Base-by-base conservation (phyloP, 2,888 invertebrate genomes). In the Conus canariensis region DNA sequence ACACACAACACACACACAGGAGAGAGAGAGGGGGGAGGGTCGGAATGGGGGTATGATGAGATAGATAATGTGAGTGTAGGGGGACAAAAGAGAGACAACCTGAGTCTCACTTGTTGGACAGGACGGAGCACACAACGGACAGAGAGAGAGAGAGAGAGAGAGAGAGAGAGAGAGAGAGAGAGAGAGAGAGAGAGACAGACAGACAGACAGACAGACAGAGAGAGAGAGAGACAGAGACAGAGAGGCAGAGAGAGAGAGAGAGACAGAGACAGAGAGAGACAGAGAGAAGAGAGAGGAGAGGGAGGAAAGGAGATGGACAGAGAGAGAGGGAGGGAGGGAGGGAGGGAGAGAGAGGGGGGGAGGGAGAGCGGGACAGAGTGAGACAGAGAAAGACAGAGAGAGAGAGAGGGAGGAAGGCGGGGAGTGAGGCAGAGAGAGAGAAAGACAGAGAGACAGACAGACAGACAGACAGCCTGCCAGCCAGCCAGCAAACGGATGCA, bases 61-160 rank as follows among this genome's bases (percentile, higher is more conserved):
- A 45, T 45, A 45, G 45, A 45, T 45, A 45, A 45, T 45, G 45
- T 45, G 45, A 45, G 45, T 45, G 45, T 45, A 45, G 45, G 45
- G 45, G 45, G 45, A 30, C 45, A 45, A 45, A 58, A 60, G 85
- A 85, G 60, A 85, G 64, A 86, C n/a, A 86, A 30, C 45, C 45
- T 45, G 45, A 45, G 45, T 45, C 45, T 2, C 45, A 45, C 45
- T 45, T 45, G 45, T 4, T 45, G 45, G 45, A 45, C 4, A 45
- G 45, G 4, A 45, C 45, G 45, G 45, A 45, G 45, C 45, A 45
- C 45, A 45, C 5, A 25, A 16, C 19, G 30, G n/a, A 56, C n/a
- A 56, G 64, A 87, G 64, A 64, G 64, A 82, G 82, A 82, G 82
- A 56, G 82, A 56, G 56, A 56, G 82, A 56, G 45, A 82, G 56